Evolutionary conservation across 2,888 invertebrate genomes (phyloP).

Genomic region (Melanostoma scalare): DNA sequence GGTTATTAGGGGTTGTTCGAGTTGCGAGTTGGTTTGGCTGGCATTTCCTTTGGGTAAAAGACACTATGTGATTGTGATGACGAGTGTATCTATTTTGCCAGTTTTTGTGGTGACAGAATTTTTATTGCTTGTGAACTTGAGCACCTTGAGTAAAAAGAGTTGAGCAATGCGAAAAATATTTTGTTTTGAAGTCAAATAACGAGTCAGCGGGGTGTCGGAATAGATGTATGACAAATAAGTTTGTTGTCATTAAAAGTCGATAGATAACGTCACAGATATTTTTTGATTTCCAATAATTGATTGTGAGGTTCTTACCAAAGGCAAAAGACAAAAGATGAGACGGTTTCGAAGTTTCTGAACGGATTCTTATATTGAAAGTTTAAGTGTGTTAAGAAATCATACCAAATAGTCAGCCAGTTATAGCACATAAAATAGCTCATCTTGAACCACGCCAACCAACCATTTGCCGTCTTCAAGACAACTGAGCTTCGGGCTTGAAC

Average conservation of each 20-base stretch:
- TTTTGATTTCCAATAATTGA: no score
- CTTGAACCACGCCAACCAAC: no score
- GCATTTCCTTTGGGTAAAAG: constrained; percentile 11
- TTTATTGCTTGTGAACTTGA: background rate
- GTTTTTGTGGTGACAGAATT: constrained; percentile 12
- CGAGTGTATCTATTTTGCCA: constrained; percentile 24
- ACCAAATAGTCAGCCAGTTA: no score
- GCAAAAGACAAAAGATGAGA: no score
- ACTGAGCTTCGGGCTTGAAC: no score
- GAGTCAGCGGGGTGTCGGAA: constrained; percentile 5
- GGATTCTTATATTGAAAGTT: no score
- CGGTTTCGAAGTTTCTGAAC: no score
- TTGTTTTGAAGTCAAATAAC: constrained; percentile 8
- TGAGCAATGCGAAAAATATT: constrained; percentile 22
- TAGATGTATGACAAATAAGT: constrained; percentile 3
- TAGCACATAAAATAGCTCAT: no score
- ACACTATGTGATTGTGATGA: background rate
- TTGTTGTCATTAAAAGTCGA: background rate
- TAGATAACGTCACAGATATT: no score
- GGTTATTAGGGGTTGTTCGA: background rate
- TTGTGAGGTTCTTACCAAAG: no score
- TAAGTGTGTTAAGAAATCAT: no score
- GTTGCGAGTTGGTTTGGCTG: constrained; percentile 9
- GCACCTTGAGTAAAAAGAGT: background rate
- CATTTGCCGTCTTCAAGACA: no score